These are phyloP conservation scores for Ceratina japonica DNA, from an alignment of 1,140 invertebrate genomes.

Conservation along the genomic window DNA sequence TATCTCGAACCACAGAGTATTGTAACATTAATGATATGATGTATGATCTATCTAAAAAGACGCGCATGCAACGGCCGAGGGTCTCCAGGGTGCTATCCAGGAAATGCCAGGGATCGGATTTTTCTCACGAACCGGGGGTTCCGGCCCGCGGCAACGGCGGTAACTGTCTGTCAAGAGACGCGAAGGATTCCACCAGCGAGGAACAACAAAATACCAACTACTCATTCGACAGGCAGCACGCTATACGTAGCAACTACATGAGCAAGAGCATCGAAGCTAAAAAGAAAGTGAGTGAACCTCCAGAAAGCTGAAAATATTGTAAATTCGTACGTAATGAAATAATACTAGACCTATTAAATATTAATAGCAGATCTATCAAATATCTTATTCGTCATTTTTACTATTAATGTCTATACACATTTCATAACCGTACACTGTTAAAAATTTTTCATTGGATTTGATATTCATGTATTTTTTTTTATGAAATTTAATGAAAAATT, in stretches of 20 bases:
- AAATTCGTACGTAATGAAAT: background rate
- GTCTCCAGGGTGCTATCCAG: slow-evolving; percentile 31
- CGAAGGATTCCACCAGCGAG: slow-evolving; percentile 34
- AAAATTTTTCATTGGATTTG: too few species aligned
- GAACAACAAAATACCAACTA: slow-evolving; percentile 62
- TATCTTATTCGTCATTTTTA: background rate
- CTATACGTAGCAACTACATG: slow-evolving; percentile 86
- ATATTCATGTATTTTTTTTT: too few species aligned
- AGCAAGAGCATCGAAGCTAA: slow-evolving; percentile 90
- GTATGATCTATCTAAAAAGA: slow-evolving; percentile 11
- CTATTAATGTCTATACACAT: too few species aligned
- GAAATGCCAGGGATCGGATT: slow-evolving; percentile 46
- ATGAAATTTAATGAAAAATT: too few species aligned
- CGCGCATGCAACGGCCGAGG: slow-evolving; percentile 33
- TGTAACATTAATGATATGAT: background rate
- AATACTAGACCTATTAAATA: background rate
- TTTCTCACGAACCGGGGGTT: slow-evolving; percentile 33
- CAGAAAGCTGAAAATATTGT: background rate
- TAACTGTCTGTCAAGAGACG: slow-evolving; percentile 24
- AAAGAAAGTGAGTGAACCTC: slow-evolving; percentile 81
- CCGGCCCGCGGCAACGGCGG: slow-evolving; percentile 43
- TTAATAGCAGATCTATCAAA: too few species aligned
- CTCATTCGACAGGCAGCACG: slow-evolving; percentile 80
- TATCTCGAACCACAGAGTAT: too few species aligned
- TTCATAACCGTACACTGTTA: too few species aligned